These are phyloP conservation scores for Catharus ustulatus DNA, from an alignment of 2,797 vertebrate species.

Conservation along the genomic window DNA sequence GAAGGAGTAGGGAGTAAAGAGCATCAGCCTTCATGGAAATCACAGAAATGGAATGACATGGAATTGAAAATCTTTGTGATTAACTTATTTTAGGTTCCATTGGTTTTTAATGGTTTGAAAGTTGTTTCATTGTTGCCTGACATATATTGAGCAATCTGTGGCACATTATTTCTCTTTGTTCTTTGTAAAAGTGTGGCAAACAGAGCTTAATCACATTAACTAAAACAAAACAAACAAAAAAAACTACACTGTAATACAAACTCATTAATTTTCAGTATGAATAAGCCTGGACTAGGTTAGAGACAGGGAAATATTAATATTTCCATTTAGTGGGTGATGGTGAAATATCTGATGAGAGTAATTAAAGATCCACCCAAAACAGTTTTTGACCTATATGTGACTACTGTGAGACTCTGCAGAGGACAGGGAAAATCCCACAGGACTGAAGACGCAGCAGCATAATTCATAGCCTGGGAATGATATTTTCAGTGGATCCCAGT, in stretches of 20 bases:
- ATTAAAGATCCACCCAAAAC: not conserved
- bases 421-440: not conserved
- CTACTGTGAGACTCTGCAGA: not conserved
- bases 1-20: not conserved
- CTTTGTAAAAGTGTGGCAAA: not conserved
- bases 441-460: not conserved
- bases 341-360: not conserved
- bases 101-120: not conserved
- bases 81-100: not conserved
- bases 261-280: not conserved
- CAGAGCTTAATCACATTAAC: not conserved
- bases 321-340: not conserved
- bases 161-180: not conserved
- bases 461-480: not conserved
- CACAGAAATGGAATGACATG: not conserved
- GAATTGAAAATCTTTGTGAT: not conserved
- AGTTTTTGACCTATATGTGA: not conserved
- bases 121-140: not conserved
- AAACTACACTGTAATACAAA: not conserved
- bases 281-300: not conserved
- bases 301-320: not conserved
- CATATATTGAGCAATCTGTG: not conserved
- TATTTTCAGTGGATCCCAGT: not conserved
- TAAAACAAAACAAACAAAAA: not conserved
- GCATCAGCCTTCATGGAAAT: not conserved